These are phyloP conservation scores for Pachydiplax longipennis DNA, from an alignment of 2,888 invertebrate species.

Conservation along the genomic window DNA sequence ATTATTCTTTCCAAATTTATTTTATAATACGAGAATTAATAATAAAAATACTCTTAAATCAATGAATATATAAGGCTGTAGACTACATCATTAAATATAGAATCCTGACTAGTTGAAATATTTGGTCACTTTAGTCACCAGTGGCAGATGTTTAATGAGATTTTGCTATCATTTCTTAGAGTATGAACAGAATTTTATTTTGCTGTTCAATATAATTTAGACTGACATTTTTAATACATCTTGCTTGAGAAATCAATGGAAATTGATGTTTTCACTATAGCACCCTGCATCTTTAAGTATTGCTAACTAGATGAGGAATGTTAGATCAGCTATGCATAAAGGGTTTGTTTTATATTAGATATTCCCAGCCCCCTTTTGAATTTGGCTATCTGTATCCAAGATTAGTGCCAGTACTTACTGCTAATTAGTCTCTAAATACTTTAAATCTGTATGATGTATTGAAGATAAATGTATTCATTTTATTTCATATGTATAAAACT, in stretches of 20 bases:
- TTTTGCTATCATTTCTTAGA: neutral
- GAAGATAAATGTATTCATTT: neutral
- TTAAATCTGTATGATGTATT: neutral
- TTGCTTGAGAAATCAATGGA: neutral
- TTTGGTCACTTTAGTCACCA: neutral
- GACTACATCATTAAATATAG: neutral
- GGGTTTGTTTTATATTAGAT: neutral
- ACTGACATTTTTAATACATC: neutral
- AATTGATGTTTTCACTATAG: neutral
- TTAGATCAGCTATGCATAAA: constrained; percentile 1
- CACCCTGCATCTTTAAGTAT: constrained; percentile 33
- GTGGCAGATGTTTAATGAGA: constrained; percentile 23
- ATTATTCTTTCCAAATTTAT: too few species aligned
- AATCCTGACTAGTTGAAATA: neutral
- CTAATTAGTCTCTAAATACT: neutral
- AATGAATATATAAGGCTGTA: neutral
- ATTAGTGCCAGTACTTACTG: neutral
- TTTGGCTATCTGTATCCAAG: constrained; percentile 5
- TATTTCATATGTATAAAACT: too few species aligned
- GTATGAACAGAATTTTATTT: neutral
- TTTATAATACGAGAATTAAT: too few species aligned
- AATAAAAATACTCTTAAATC: neutral
- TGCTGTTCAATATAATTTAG: neutral
- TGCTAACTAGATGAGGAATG: constrained; percentile 33
- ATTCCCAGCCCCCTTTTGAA: neutral